These are phyloP conservation scores for Crocuta crocuta DNA, from an alignment of 2,113 vertebrate species.

Conservation along the genomic window DNA sequence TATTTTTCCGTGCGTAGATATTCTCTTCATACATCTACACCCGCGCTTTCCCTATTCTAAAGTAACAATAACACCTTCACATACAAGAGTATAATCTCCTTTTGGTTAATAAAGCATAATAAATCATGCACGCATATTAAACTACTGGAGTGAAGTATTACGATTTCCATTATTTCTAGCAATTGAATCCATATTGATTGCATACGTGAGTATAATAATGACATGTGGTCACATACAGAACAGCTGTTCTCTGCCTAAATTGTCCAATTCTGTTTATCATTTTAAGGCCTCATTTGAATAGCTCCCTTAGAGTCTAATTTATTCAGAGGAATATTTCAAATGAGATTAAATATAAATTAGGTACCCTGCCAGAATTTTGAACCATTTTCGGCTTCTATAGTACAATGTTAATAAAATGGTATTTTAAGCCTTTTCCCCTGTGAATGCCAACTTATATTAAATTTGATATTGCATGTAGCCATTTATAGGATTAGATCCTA, in stretches of 20 bases:
- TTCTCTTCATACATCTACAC: not conserved
- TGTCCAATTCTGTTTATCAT: not conserved
- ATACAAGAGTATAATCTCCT: not conserved
- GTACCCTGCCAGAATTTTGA: not conserved
- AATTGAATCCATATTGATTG: not conserved
- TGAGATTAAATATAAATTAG: not conserved
- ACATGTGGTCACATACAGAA: accelerated
- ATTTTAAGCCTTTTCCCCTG: not conserved
- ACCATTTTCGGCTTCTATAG: not conserved
- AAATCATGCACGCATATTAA: not conserved
- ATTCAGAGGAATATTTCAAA: not conserved
- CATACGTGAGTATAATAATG: accelerated
- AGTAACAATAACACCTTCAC: not conserved
- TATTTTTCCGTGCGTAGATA: not conserved
- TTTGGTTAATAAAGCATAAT: not conserved
- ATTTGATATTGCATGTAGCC: not conserved
- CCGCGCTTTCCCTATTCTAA: not conserved
- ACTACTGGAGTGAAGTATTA: not conserved
- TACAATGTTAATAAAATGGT: not conserved
- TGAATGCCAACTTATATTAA: not conserved
- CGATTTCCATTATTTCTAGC: not conserved
- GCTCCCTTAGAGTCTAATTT: not conserved
- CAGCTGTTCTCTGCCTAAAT: not conserved
- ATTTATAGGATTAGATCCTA: not conserved
- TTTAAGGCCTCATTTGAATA: not conserved